Percentiles rank a stretch among this genome's conserved stretches.
Conservation (phyloP, 37 sponge, comb jelly and placozoan species). For the Geodia barretti region DNA sequence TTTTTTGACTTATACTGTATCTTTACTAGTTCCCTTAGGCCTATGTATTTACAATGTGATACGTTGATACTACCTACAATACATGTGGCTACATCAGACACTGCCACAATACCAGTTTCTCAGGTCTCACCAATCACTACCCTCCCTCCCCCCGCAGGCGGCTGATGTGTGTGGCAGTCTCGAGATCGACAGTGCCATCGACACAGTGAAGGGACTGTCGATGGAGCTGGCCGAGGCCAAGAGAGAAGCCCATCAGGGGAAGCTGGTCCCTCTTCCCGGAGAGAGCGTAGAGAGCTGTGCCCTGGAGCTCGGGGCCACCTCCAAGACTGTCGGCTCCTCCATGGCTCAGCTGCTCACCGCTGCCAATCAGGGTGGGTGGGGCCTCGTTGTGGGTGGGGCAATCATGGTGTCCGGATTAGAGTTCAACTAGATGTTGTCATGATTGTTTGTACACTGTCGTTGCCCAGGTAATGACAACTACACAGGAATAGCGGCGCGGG, state of each 20-base stretch:
- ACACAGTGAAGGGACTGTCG: constrained; percentile 62
- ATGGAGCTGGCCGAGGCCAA: constrained; percentile 57
- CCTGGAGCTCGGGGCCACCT: constrained; percentile 89
- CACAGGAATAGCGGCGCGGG: constrained; percentile 96
- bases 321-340: constrained; percentile 94
- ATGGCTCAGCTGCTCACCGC: constrained; percentile 99
- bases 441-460: background rate
- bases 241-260: constrained; percentile 52
- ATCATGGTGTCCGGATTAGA: background rate
- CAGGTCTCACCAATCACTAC: too few species aligned
- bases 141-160: constrained; percentile 46
- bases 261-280: constrained; percentile 75
- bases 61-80: too few species aligned
- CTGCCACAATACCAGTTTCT: too few species aligned
- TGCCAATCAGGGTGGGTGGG: constrained; percentile 77
- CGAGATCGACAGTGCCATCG: constrained; percentile 92
- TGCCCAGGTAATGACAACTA: constrained; percentile 91
- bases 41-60: too few species aligned
- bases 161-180: constrained; percentile 92
- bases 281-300: constrained; percentile 88
- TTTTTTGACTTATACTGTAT: too few species aligned
- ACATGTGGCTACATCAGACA: too few species aligned
- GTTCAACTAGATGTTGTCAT: background rate
- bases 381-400: background rate
- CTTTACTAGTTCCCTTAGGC: too few species aligned